Evolutionary conservation across 2,113 vertebrate genomes (phyloP).

Genomic region (Anhinga rufa): DNA sequence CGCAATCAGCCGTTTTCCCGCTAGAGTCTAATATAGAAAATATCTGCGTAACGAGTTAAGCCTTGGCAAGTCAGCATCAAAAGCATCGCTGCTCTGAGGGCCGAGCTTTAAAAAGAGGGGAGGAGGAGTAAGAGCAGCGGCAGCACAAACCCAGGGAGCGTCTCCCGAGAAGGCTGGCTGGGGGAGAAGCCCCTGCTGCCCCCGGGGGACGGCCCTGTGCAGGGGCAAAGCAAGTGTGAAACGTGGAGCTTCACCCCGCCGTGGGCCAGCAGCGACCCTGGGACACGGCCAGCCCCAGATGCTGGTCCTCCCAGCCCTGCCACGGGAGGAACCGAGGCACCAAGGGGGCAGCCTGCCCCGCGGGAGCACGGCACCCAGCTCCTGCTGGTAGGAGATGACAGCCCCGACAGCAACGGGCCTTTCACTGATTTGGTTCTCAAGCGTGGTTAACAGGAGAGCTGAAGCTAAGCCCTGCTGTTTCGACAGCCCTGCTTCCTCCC

Average conservation of each 20-base stretch:
- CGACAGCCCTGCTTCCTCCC: neutral
- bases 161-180: neutral
- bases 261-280: neutral
- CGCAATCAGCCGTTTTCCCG: fast-evolving
- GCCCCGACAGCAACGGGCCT: neutral
- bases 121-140: neutral
- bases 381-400: neutral
- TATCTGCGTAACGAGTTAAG: neutral
- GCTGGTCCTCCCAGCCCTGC: neutral
- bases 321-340: neutral
- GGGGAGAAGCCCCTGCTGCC: neutral
- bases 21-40: neutral
- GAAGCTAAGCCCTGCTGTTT: neutral
- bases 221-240: neutral
- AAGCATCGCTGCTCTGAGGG: neutral
- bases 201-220: neutral
- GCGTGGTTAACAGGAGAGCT: neutral
- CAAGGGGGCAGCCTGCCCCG: neutral
- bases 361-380: neutral
- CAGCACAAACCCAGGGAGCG: neutral
- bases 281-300: neutral
- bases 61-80: neutral
- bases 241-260: neutral
- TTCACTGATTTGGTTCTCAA: neutral
- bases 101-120: neutral